Conservation (phyloP, 2,113 vertebrate genomes). For the Aphelocoma coerulescens region DNA sequence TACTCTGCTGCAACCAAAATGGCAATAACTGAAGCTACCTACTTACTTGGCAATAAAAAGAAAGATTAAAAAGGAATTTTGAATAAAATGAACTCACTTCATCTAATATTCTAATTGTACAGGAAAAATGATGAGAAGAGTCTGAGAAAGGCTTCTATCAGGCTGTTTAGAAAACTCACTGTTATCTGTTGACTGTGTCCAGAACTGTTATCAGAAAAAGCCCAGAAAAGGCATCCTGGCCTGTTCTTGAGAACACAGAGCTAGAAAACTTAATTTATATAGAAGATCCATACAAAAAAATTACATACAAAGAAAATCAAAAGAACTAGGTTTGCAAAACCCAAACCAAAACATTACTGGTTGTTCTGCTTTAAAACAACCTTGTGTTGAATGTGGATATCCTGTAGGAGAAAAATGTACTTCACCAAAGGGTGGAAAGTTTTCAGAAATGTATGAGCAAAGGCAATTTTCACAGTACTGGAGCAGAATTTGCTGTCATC, state of each 20-base stretch:
- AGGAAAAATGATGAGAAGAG: neutral
- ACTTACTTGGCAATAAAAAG: neutral
- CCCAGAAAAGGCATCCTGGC: neutral
- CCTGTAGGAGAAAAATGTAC: constrained; percentile 1
- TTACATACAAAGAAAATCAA: neutral
- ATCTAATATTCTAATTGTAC: neutral
- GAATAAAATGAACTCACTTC: neutral
- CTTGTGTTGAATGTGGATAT: neutral
- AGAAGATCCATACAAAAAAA: neutral
- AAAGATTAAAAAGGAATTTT: neutral
- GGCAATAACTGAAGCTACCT: neutral
- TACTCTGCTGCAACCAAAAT: neutral
- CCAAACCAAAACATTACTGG: constrained; percentile 3
- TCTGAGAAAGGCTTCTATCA: neutral
- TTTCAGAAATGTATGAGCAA: neutral
- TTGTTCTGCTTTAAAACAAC: neutral
- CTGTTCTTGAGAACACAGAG: neutral
- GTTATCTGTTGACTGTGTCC: neutral
- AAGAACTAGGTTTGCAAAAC: neutral
- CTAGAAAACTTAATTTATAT: neutral
- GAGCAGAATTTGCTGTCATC: neutral
- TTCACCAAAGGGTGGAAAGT: neutral
- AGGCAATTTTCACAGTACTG: neutral
- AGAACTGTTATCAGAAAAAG: neutral
- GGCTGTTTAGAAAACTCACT: neutral